These are phyloP conservation scores for Momotus momota DNA, from an alignment of 2,797 vertebrate species.

Conservation along the genomic window DNA sequence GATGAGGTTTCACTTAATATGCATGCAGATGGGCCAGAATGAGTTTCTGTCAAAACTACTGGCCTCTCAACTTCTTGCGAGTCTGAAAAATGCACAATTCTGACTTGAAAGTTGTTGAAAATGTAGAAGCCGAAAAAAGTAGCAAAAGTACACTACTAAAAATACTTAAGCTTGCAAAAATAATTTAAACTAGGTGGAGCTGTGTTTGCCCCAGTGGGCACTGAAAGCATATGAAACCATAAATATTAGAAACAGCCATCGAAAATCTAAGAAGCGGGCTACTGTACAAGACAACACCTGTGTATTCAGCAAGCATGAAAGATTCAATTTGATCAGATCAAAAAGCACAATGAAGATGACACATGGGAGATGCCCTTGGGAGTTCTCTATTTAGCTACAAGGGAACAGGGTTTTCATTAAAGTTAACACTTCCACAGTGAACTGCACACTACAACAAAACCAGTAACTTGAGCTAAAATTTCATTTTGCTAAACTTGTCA, in stretches of 20 bases:
- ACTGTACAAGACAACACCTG: slow-evolving; percentile 37
- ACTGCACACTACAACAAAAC: neutral
- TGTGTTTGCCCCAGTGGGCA: neutral
- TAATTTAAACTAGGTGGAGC: neutral
- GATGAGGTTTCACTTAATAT: neutral
- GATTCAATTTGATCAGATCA: slow-evolving; percentile 44
- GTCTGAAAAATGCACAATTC: neutral
- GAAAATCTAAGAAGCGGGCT: neutral
- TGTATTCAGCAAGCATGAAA: slow-evolving; percentile 43
- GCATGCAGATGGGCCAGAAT: neutral
- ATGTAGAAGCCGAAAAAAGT: neutral
- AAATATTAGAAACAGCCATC: slow-evolving; percentile 18
- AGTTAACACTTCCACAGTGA: slow-evolving; percentile 17
- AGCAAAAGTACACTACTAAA: neutral
- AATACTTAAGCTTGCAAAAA: neutral
- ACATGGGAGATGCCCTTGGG: neutral
- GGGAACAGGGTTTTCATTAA: neutral
- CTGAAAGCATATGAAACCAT: slow-evolving; percentile 2
- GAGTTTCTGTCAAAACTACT: neutral
- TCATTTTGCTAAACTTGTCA: neutral
- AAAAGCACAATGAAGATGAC: slow-evolving; percentile 7
- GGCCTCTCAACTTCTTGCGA: neutral
- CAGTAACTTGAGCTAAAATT: neutral
- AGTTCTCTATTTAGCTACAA: neutral
- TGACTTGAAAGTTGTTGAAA: neutral